Percentiles rank a stretch among this genome's conserved stretches.
phyloP scores from a whole-genome alignment of 2,113 vertebrate species.

The Coptodon bakossiorum region DNA sequence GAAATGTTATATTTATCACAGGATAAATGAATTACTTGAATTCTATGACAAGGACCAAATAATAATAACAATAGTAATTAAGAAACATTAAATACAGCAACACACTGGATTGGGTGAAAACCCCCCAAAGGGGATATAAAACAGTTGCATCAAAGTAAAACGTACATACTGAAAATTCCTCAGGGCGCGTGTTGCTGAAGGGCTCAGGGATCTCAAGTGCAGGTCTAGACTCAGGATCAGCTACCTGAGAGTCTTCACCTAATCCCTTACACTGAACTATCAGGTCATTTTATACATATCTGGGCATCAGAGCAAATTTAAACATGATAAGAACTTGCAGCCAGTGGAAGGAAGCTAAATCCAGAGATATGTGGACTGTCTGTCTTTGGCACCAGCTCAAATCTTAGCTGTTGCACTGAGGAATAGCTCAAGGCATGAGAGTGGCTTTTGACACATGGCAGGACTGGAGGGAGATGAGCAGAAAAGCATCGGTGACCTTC shows the following conservation, averaged over 20 bases:
- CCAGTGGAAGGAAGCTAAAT: neutral
- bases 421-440: slow-evolving; percentile 24
- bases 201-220: neutral
- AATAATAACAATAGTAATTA: neutral
- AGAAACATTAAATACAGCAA: neutral
- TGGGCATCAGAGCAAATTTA: neutral
- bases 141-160: neutral
- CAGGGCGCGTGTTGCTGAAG: neutral
- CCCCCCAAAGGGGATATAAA: neutral
- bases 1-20: neutral
- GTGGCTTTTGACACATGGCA: slow-evolving; percentile 38
- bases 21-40: neutral
- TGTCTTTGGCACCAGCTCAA: slow-evolving; percentile 31
- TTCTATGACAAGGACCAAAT: neutral
- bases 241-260: neutral
- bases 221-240: neutral
- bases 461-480: slow-evolving; percentile 23
- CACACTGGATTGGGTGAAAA: neutral
- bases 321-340: neutral
- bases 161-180: neutral
- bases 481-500: slow-evolving; percentile 17
- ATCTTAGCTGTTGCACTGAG: slow-evolving; percentile 7
- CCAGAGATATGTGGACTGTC: neutral
- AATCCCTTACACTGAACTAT: neutral
- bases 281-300: neutral